Evolutionary conservation across 1,140 invertebrate genomes (phyloP).

Genomic region (Apolygus lucorum): DNA sequence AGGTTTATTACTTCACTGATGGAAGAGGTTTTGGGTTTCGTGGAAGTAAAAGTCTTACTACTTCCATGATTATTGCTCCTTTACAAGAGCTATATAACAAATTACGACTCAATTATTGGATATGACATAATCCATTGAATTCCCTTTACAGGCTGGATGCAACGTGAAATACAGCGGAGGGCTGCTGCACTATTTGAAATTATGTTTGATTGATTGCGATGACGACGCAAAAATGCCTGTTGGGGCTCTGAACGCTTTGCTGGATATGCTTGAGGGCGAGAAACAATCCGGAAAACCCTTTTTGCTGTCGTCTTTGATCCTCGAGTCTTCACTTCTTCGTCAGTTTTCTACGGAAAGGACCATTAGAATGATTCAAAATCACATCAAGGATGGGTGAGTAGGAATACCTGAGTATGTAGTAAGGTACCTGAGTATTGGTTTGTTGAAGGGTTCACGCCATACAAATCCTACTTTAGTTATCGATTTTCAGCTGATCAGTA

Average conservation of each 20-base stretch:
- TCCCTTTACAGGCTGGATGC: constrained; percentile 26
- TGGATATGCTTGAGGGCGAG: constrained; percentile 22
- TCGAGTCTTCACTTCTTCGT: constrained; percentile 45
- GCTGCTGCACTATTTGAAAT: constrained; percentile 45
- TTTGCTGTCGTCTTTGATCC: constrained; percentile 42
- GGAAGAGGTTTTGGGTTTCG: too few species aligned
- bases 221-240: constrained; percentile 27
- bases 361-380: constrained; percentile 40
- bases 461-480: too few species aligned
- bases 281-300: background rate
- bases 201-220: constrained; percentile 36
- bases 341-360: constrained; percentile 51
- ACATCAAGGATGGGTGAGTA: constrained; percentile 28
- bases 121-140: background rate
- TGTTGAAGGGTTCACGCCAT: too few species aligned
- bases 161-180: constrained; percentile 37
- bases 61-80: too few species aligned
- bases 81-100: too few species aligned
- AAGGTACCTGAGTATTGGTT: too few species aligned
- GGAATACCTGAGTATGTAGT: too few species aligned
- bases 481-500: too few species aligned
- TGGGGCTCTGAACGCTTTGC: constrained; percentile 23
- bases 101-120: too few species aligned
- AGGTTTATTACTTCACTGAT: too few species aligned
- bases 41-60: too few species aligned